These are phyloP conservation scores for Diaprepes abbreviatus DNA, from an alignment of 2,888 invertebrate species.

Conservation along the genomic window DNA sequence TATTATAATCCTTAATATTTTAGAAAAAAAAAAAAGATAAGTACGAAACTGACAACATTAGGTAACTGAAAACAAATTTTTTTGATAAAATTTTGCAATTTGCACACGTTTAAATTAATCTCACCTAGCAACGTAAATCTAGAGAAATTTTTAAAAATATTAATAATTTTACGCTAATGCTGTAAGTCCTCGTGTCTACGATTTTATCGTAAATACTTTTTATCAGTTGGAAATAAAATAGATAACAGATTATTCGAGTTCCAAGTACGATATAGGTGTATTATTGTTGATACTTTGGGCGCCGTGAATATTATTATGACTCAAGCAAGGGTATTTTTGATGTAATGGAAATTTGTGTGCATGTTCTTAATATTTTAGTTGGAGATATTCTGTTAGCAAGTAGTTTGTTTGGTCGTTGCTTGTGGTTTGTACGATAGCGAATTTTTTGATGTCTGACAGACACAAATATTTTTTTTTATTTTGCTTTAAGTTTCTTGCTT, in stretches of 20 bases:
- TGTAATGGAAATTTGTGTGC: no score
- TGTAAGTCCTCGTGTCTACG: slow-evolving; percentile 9
- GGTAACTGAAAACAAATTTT: no score
- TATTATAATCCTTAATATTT: no score
- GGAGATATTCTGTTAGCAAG: no score
- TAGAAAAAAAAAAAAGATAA: no score
- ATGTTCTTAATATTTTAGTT: no score
- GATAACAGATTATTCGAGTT: slow-evolving; percentile 29
- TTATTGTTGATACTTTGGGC: slow-evolving; percentile 22
- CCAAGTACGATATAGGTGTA: slow-evolving; percentile 32
- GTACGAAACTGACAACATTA: no score
- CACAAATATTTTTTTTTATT: no score
- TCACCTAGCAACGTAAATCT: neutral
- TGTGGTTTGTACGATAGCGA: no score
- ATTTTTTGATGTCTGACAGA: no score
- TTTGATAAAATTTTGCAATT: neutral
- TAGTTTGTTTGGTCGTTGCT: no score
- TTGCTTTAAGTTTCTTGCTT: no score
- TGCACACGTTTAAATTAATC: neutral
- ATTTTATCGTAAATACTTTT: slow-evolving; percentile 29
- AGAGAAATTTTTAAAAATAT: neutral
- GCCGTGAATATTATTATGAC: slow-evolving; percentile 12
- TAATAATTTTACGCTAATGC: neutral
- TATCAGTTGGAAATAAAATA: slow-evolving; percentile 36
- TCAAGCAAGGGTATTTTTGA: neutral